A percentile compares a stretch with the other conserved stretches of the same genome.
Evolutionary conservation across 2,888 invertebrate genomes (phyloP).

Genomic region (Drosophila ustulata): DNA sequence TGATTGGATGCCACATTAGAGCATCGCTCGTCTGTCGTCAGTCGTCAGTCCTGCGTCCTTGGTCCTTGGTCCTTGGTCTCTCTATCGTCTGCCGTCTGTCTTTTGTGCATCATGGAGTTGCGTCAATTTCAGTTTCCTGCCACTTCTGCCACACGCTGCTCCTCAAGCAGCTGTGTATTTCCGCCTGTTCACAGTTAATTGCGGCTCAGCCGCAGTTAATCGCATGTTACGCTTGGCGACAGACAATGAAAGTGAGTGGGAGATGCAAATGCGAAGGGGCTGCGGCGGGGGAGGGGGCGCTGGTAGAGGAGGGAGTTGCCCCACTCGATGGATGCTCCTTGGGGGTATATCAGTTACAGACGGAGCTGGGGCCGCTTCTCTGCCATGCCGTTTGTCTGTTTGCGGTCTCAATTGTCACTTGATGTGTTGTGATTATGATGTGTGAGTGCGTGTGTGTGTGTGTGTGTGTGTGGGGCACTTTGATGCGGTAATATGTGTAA

Average conservation of each 20-base stretch:
- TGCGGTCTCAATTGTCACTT: constrained; percentile 79
- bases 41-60: neutral
- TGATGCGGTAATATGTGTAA: constrained; percentile 73
- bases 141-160: constrained; percentile 12
- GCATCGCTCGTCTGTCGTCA: neutral
- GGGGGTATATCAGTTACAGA: constrained; percentile 47
- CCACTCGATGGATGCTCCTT: constrained; percentile 22
- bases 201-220: constrained; percentile 74
- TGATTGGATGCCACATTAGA: constrained; percentile 34
- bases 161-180: constrained; percentile 53
- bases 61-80: neutral
- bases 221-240: constrained; percentile 63
- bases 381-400: constrained; percentile 75
- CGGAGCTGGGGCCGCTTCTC: constrained; percentile 30
- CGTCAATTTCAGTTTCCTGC: constrained; percentile 36
- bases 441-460: constrained; percentile 22
- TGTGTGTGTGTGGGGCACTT: constrained; percentile 45
- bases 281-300: neutral
- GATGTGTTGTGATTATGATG: constrained; percentile 78
- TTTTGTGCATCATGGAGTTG: neutral
- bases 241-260: constrained; percentile 14
- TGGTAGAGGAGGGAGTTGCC: constrained; percentile 1
- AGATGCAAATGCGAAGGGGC: neutral
- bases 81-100: neutral
- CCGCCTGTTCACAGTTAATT: constrained; percentile 75